phyloP scores from a whole-genome alignment of 2,113 vertebrate species.

The Platichthys stellatus region DNA sequence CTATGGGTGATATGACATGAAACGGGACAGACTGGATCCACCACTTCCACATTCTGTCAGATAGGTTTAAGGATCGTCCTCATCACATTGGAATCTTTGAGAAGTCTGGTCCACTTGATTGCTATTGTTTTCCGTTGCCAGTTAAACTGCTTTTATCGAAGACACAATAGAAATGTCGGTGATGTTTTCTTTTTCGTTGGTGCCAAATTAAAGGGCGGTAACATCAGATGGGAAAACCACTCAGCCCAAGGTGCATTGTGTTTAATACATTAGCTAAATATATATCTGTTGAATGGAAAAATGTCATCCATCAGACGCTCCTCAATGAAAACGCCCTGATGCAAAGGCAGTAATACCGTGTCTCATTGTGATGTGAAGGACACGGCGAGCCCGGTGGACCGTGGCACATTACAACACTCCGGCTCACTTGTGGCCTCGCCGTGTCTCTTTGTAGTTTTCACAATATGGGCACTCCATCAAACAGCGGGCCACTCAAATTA shows the following conservation, averaged over 20 bases:
- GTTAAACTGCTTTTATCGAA: background rate
- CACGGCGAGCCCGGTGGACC: conserved; percentile 42
- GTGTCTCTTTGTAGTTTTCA: conserved; percentile 73
- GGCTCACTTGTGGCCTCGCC: conserved; percentile 54
- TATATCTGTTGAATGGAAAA: conserved; percentile 54
- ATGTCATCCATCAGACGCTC: conserved; percentile 50
- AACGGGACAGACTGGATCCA: background rate
- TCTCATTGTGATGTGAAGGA: conserved; percentile 29
- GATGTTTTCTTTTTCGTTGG: background rate
- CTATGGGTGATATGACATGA: background rate
- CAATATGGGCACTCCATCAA: conserved; percentile 71
- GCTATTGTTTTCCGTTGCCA: no score
- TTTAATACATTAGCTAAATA: conserved; percentile 30
- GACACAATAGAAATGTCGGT: background rate
- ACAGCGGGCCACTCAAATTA: conserved; percentile 71
- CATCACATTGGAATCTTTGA: no score
- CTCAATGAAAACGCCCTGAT: conserved; percentile 62
- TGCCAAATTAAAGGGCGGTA: background rate
- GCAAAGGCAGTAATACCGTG: conserved; percentile 45
- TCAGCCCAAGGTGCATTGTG: conserved; percentile 2
- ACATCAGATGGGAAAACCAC: background rate
- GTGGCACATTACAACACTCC: conserved; percentile 73
- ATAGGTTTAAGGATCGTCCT: background rate
- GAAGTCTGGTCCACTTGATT: background rate
- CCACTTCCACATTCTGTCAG: background rate